Conservation (phyloP, 2,888 invertebrate genomes). For the Pyrrhosoma nymphula region DNA sequence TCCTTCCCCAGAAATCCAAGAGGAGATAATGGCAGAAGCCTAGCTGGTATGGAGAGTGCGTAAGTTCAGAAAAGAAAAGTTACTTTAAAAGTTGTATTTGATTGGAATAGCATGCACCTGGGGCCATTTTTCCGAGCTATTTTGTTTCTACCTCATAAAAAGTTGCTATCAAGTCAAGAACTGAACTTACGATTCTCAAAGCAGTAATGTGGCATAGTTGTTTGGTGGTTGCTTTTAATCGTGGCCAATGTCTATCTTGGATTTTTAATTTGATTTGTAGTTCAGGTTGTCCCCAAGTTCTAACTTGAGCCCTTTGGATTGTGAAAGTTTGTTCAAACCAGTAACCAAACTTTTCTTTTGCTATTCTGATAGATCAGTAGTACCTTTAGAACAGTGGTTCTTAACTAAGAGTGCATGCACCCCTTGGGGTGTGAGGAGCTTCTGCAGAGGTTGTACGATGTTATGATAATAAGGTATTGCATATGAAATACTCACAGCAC, state of each 20-base stretch:
- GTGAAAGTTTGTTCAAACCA: neutral
- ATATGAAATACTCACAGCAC: no score
- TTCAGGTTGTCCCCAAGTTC: neutral
- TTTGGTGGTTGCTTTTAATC: neutral
- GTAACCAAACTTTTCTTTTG: neutral
- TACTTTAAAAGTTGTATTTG: conserved; percentile 43
- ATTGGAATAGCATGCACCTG: conserved; percentile 58
- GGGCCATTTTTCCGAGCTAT: conserved; percentile 37
- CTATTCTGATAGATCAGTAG: neutral
- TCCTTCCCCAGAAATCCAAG: conserved; percentile 66
- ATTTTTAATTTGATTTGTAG: conserved; percentile 45
- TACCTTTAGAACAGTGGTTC: neutral
- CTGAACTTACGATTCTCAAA: conserved; percentile 59
- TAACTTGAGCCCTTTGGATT: neutral
- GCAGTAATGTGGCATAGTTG: neutral
- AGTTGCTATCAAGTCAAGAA: conserved; percentile 1
- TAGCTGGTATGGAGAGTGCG: conserved; percentile 65
- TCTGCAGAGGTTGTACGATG: neutral
- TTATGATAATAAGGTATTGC: neutral
- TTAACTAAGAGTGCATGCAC: neutral
- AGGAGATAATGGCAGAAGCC: conserved; percentile 64
- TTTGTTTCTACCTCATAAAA: conserved; percentile 30
- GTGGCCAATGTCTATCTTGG: conserved; percentile 21
- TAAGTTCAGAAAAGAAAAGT: conserved; percentile 60
- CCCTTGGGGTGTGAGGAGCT: neutral